phyloP scores from a whole-genome alignment of 2,888 invertebrate species.

The Corbicula japonica region DNA sequence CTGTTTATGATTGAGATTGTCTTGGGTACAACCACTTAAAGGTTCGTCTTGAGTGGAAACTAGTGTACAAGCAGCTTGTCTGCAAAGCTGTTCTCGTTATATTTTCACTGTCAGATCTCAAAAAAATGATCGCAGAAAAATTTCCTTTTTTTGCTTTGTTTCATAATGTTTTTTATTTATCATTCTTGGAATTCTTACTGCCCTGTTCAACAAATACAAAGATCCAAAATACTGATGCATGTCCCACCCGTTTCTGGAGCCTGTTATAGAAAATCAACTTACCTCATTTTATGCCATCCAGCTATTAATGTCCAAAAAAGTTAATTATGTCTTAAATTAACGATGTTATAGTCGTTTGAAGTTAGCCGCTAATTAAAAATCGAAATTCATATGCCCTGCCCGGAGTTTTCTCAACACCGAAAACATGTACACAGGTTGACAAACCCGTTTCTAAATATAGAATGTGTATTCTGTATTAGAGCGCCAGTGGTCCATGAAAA shows the following conservation, averaged over 20 bases:
- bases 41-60: too few species aligned
- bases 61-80: too few species aligned
- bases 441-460: constrained; percentile 62
- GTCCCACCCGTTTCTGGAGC: constrained; percentile 59
- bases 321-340: constrained; percentile 5
- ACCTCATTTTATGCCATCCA: constrained; percentile 64
- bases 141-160: too few species aligned
- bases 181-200: too few species aligned
- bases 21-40: too few species aligned
- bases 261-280: constrained; percentile 24
- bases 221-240: too few species aligned
- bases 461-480: constrained; percentile 57
- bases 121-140: too few species aligned
- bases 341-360: constrained; percentile 6
- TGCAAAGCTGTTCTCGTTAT: too few species aligned
- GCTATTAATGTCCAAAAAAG: constrained; percentile 16
- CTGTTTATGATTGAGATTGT: too few species aligned
- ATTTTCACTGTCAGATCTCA: too few species aligned
- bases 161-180: too few species aligned
- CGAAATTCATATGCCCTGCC: constrained; percentile 64
- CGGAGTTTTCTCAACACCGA: constrained; percentile 54
- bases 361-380: constrained; percentile 17
- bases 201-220: too few species aligned
- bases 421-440: constrained; percentile 67
- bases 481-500: constrained; percentile 57